Evolutionary conservation across 2,797 vertebrate species (phyloP).

Genomic region (Momotus momota): DNA sequence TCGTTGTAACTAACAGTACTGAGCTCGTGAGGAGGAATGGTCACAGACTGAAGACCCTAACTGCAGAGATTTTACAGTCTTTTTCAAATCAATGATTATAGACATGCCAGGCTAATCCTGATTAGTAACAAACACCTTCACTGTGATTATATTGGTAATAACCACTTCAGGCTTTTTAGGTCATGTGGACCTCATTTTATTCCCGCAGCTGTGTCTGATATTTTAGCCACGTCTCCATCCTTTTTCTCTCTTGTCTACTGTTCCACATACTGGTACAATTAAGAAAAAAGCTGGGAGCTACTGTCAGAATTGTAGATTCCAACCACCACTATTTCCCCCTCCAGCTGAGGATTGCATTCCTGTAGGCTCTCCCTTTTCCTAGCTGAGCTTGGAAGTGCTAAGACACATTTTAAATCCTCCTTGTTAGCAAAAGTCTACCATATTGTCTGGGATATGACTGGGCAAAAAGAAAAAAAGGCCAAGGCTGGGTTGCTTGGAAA

Average conservation of each 20-base stretch:
- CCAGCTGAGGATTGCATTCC: background rate
- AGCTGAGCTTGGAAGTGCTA: background rate
- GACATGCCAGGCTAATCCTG: background rate
- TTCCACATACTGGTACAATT: background rate
- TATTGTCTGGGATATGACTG: background rate
- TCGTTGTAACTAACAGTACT: background rate
- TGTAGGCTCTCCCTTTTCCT: background rate
- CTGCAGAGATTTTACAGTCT: background rate
- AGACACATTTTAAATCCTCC: background rate
- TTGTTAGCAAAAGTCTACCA: background rate
- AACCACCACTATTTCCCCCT: background rate
- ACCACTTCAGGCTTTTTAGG: background rate
- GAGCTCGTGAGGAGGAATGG: background rate
- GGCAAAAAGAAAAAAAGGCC: background rate
- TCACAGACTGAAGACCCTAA: background rate
- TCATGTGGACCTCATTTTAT: background rate
- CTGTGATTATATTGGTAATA: background rate
- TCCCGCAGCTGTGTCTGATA: background rate
- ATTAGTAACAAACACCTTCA: conserved; percentile 20
- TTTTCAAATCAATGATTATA: background rate
- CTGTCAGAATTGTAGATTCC: background rate
- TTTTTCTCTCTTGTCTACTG: background rate
- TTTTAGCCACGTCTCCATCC: background rate
- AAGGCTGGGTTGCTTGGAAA: background rate
- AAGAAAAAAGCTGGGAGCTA: background rate